Evolutionary conservation across 2,113 vertebrate genomes (phyloP).

Genomic region (Hyla sarda): DNA sequence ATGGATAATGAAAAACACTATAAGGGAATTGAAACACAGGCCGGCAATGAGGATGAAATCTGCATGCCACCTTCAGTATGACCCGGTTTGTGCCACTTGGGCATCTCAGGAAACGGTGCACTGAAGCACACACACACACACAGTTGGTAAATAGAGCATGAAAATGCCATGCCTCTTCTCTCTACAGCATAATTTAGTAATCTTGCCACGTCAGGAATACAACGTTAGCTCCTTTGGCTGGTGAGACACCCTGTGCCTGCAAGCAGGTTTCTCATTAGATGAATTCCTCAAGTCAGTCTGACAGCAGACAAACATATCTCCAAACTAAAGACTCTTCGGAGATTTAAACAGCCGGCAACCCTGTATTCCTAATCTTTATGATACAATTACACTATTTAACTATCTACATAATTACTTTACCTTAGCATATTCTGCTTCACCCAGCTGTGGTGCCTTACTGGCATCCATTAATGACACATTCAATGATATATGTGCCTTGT

Average conservation of each 20-base stretch:
- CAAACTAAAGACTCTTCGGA: conserved; percentile 25
- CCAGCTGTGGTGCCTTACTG: neutral
- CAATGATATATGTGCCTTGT: neutral
- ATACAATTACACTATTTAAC: conserved; percentile 31
- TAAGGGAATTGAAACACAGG: neutral
- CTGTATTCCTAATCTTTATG: neutral
- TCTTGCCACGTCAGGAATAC: conserved; percentile 55
- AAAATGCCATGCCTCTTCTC: conserved; percentile 49
- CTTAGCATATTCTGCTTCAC: neutral
- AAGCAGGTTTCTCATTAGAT: conserved; percentile 49
- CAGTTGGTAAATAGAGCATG: conserved; percentile 55
- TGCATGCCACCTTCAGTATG: conserved; percentile 43
- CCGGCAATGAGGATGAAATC: neutral
- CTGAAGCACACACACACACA: conserved; percentile 36
- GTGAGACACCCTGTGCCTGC: conserved; percentile 42
- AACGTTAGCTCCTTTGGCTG: conserved; percentile 40
- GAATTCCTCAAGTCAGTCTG: conserved; percentile 32
- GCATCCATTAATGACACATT: neutral
- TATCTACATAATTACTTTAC: neutral
- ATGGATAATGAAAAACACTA: conserved; percentile 8
- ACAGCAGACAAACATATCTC: conserved; percentile 48
- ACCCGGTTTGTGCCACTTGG: conserved; percentile 30
- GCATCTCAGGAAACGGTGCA: conserved; percentile 19
- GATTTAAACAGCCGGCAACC: conserved; percentile 1
- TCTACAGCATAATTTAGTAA: conserved; percentile 57